Evolutionary conservation across 1,140 invertebrate genomes (phyloP).

Genomic region (Mercenaria mercenaria): DNA sequence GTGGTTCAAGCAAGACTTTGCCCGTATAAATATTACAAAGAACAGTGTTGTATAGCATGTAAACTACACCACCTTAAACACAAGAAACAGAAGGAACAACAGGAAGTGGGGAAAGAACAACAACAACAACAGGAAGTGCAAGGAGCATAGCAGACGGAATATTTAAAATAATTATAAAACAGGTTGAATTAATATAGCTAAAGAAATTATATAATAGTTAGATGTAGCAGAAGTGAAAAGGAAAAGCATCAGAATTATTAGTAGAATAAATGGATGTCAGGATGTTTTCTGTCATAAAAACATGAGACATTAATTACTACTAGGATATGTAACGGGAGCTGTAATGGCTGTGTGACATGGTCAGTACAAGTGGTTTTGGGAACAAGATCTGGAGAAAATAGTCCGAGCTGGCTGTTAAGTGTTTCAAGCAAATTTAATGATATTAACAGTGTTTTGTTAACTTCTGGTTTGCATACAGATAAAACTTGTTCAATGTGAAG

Average conservation of each 20-base stretch:
- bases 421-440: no score
- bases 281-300: not conserved
- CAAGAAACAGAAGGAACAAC: constrained; percentile 20
- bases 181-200: not conserved
- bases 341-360: not conserved
- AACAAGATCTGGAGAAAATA: not conserved
- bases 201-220: not conserved
- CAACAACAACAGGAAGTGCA: constrained; percentile 29
- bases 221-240: not conserved
- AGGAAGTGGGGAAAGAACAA: not conserved
- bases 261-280: not conserved
- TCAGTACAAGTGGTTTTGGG: no score
- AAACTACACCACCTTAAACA: constrained; percentile 66
- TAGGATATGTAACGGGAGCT: not conserved
- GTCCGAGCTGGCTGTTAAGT: no score
- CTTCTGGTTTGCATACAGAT: not conserved
- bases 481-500: not conserved
- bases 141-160: constrained; percentile 8
- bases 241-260: not conserved
- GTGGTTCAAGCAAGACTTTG: constrained; percentile 83
- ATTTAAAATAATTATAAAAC: not conserved
- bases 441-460: not conserved
- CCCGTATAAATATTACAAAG: constrained; percentile 78
- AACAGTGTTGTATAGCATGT: constrained; percentile 82
- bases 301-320: not conserved